Conservation (phyloP, 2,888 invertebrate species). For the Epirrita christyi region DNA sequence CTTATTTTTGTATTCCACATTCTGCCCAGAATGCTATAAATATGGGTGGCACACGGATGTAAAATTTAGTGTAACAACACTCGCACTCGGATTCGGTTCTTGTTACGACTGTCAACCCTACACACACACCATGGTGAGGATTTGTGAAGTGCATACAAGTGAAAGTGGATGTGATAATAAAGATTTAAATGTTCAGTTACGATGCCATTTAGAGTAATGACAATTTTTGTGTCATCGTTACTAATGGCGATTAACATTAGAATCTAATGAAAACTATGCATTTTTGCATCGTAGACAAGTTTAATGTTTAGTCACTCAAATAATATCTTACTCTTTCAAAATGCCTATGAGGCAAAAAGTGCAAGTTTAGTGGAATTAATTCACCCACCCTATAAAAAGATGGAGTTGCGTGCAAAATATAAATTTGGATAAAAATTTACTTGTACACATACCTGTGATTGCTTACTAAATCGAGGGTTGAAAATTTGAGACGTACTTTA, state of each 20-base stretch:
- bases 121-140: conserved; percentile 75
- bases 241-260: too few relatives aligned
- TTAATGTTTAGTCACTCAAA: too few relatives aligned
- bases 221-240: too few relatives aligned
- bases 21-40: conserved; percentile 77
- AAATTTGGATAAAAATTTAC: too few relatives aligned
- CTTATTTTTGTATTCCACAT: conserved; percentile 79
- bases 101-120: conserved; percentile 75
- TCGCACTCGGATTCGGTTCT: conserved; percentile 83
- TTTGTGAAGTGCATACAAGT: conserved; percentile 38
- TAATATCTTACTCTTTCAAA: too few relatives aligned
- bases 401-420: too few relatives aligned
- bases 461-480: too few relatives aligned
- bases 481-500: too few relatives aligned
- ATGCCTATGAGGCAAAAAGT: too few relatives aligned
- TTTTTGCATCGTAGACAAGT: neutral
- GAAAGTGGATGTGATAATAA: conserved; percentile 43
- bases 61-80: conserved; percentile 82
- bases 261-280: neutral
- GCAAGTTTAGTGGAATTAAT: too few relatives aligned
- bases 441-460: too few relatives aligned
- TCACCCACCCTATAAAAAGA: too few relatives aligned
- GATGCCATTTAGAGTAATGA: neutral
- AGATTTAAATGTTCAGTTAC: conserved; percentile 5
- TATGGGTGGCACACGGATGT: conserved; percentile 74